Conservation (phyloP, 2,113 vertebrate species). For the Neolamprologus fasciatus region DNA sequence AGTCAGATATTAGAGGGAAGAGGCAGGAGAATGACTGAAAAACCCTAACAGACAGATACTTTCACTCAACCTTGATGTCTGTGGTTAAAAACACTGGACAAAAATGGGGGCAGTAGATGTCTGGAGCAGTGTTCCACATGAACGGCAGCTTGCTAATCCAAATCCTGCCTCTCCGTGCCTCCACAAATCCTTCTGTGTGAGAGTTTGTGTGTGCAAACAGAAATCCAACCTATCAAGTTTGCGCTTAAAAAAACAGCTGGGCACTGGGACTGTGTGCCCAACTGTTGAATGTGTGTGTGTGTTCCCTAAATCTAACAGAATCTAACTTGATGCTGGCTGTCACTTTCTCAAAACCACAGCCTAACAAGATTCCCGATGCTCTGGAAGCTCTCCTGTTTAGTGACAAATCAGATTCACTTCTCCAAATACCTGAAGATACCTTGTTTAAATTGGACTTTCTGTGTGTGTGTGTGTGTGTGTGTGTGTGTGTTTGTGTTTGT, state of each 20-base stretch:
- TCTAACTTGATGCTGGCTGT: not conserved
- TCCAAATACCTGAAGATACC: constrained; percentile 1
- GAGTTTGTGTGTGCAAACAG: not conserved
- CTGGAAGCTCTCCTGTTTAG: not conserved
- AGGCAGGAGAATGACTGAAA: not conserved
- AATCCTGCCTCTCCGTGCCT: not conserved
- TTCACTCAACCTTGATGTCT: not conserved
- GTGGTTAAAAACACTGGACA: not conserved
- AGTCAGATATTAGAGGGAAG: not conserved
- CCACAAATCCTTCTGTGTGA: not conserved
- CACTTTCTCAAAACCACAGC: not conserved
- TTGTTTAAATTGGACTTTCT: not conserved
- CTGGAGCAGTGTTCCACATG: not conserved
- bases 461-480: not conserved
- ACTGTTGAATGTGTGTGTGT: not conserved
- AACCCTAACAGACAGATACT: not conserved
- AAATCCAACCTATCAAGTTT: not conserved
- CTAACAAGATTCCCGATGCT: constrained; percentile 9
- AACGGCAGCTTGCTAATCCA: not conserved
- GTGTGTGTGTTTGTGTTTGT: not conserved
- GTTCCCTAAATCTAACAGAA: not conserved
- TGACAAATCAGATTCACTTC: constrained; percentile 23
- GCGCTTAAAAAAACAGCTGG: not conserved
- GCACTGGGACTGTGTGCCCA: not conserved
- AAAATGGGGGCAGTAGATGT: not conserved